A percentile compares a stretch with the other conserved stretches of the same genome.
phyloP scores from a whole-genome alignment of 2,797 vertebrate species.

The Pristis pectinata region DNA sequence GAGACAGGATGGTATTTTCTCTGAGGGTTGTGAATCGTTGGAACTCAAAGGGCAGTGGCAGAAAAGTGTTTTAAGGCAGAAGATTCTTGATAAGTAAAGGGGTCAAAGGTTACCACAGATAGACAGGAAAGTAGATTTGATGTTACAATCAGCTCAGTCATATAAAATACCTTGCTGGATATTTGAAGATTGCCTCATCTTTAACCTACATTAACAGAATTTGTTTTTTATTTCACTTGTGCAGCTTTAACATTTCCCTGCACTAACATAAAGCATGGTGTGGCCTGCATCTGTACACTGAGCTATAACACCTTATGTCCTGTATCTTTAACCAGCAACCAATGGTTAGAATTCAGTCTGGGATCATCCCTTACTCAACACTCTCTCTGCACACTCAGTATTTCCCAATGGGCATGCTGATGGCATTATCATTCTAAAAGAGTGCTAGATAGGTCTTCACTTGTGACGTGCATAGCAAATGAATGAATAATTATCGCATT shows the following conservation, averaged over 20 bases:
- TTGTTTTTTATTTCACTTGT: background rate
- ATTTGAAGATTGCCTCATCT: background rate
- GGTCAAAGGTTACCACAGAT: no score
- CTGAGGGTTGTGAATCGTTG: no score
- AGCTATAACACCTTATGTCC: background rate
- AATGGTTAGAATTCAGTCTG: background rate
- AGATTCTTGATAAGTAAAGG: no score
- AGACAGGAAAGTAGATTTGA: no score
- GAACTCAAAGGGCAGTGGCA: no score
- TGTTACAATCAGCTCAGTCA: no score
- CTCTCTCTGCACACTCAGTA: background rate
- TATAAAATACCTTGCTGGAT: background rate
- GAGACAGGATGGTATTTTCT: no score
- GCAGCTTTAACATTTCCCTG: background rate
- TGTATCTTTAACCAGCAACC: background rate
- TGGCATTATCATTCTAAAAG: background rate
- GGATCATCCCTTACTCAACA: background rate
- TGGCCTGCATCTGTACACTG: background rate
- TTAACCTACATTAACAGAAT: background rate
- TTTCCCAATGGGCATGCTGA: background rate
- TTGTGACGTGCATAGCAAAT: background rate
- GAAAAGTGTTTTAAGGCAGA: no score
- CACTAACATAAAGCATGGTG: background rate
- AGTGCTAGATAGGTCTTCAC: background rate
- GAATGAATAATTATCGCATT: conserved; percentile 27